phyloP scores from a whole-genome alignment of 2,888 invertebrate species.

The Chloroclysta siterata region DNA sequence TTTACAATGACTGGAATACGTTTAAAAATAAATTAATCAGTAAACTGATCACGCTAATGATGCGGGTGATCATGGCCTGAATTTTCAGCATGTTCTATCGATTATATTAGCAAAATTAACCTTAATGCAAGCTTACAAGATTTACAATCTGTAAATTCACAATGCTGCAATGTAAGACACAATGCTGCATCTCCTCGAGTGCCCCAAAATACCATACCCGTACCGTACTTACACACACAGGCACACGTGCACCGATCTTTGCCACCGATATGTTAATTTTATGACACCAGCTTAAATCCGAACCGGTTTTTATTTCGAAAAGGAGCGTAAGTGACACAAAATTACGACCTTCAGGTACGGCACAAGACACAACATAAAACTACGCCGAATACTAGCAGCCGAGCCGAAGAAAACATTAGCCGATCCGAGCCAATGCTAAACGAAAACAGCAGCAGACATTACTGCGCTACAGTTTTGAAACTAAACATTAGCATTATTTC shows the following conservation, averaged over 20 bases:
- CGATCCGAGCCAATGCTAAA: slow-evolving; percentile 42
- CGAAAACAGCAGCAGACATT: slow-evolving; percentile 22
- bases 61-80: slow-evolving; percentile 29
- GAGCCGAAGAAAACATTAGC: slow-evolving; percentile 52
- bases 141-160: background rate
- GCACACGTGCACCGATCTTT: slow-evolving; percentile 68
- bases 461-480: slow-evolving; percentile 49
- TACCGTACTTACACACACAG: slow-evolving; percentile 33
- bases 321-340: slow-evolving; percentile 77
- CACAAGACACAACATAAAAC: slow-evolving; percentile 34
- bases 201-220: slow-evolving; percentile 51
- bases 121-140: background rate
- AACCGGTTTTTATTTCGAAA: slow-evolving; percentile 81
- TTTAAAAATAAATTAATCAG: slow-evolving; percentile 3
- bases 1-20: background rate
- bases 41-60: slow-evolving; percentile 16
- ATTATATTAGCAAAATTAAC: background rate
- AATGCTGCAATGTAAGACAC: background rate
- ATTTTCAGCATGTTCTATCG: slow-evolving; percentile 17
- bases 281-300: slow-evolving; percentile 76
- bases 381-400: slow-evolving; percentile 55
- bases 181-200: slow-evolving; percentile 28
- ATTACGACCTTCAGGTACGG: slow-evolving; percentile 68
- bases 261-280: slow-evolving; percentile 79
- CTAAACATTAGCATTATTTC: slow-evolving; percentile 54